Percentiles rank a stretch among this genome's conserved stretches.
Conservation (phyloP, 2,113 vertebrate species). For the Calyptommatus sinebrachiatus region DNA sequence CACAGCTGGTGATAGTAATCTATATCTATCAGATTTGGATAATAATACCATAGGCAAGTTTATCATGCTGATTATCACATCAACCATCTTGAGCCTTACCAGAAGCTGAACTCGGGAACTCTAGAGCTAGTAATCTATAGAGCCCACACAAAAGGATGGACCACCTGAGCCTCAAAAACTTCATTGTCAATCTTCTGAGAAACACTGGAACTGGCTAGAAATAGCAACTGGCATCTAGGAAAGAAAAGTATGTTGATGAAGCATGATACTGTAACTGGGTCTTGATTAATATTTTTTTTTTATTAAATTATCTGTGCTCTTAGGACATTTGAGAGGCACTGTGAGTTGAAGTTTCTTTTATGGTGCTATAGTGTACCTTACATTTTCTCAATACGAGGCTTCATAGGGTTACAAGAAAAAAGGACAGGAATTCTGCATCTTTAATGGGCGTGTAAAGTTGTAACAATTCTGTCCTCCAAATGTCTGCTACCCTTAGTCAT, state of each 20-base stretch:
- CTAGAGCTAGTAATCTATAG: background rate
- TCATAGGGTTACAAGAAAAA: too few species aligned
- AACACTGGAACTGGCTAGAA: background rate
- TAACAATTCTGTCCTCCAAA: too few species aligned
- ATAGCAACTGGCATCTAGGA: background rate
- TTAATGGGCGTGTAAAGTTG: too few species aligned
- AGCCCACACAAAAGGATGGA: background rate
- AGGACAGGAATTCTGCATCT: too few species aligned
- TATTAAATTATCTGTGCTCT: background rate
- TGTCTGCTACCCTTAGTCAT: too few species aligned
- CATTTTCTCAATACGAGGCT: background rate
- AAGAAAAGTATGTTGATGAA: background rate
- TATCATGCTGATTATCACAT: conserved; percentile 5
- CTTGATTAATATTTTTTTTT: background rate
- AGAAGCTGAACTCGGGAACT: background rate
- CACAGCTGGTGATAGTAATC: background rate
- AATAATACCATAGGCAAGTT: conserved; percentile 25
- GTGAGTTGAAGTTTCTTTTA: background rate
- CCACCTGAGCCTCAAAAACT: conserved; percentile 25
- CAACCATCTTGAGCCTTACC: conserved; percentile 6
- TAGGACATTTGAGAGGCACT: background rate
- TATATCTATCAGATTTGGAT: background rate
- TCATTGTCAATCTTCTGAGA: background rate
- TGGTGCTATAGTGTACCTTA: background rate
- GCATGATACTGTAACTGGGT: background rate